Conservation (phyloP, 2,797 vertebrate species). For the Phrynocephalus guinanensis region DNA sequence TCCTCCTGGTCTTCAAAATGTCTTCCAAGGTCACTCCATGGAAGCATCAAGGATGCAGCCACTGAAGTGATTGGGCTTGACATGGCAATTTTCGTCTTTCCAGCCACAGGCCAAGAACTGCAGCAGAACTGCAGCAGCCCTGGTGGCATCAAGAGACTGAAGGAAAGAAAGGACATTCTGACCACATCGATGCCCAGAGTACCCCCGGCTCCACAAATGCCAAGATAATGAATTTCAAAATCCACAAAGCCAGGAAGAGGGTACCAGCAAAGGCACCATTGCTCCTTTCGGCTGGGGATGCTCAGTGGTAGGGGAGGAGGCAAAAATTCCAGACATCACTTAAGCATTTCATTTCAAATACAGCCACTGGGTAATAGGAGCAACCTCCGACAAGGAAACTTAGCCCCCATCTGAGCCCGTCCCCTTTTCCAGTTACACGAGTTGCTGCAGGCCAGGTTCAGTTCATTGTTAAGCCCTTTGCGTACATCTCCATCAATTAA, state of each 20-base stretch:
- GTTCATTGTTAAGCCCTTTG: slow-evolving; percentile 5
- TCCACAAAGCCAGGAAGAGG: neutral
- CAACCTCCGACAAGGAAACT: neutral
- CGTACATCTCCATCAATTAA: neutral
- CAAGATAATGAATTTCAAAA: neutral
- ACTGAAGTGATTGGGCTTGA: slow-evolving; percentile 61
- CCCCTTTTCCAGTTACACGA: neutral
- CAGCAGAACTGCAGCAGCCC: neutral
- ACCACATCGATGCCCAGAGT: slow-evolving; percentile 20
- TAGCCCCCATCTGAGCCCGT: neutral
- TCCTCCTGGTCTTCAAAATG: neutral
- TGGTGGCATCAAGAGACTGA: neutral
- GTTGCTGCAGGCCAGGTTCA: neutral
- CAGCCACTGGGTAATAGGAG: fast-evolving
- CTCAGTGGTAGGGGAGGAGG: neutral
- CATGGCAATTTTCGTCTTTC: slow-evolving; percentile 39
- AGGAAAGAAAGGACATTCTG: neutral
- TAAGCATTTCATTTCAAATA: slow-evolving; percentile 34
- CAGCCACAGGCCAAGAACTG: slow-evolving; percentile 31
- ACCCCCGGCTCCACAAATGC: slow-evolving; percentile 11
- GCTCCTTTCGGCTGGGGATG: neutral
- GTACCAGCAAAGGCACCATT: neutral
- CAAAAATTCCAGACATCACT: fast-evolving
- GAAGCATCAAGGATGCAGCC: slow-evolving; percentile 27
- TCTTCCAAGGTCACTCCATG: slow-evolving; percentile 66